Base-by-base conservation (phyloP, 1,140 invertebrate genomes). In the Aphaenogaster floridana region DNA sequence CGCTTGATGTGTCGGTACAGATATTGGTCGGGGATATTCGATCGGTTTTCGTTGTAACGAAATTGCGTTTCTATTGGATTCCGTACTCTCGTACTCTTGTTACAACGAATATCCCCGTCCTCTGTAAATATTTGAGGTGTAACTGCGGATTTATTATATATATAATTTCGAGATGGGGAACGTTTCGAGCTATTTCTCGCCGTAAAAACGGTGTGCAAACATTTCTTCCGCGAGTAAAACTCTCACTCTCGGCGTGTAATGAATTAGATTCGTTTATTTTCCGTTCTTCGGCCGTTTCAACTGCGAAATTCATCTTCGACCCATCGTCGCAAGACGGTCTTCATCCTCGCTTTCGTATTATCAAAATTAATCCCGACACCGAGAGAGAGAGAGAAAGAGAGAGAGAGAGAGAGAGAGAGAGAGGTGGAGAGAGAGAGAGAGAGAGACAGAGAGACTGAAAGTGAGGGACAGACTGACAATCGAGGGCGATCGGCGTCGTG, bases 401-500 rank as follows among this genome's bases (percentile, higher is more conserved):
- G 42, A 48, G 42, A 69, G 39, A 42, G 8, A 4, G 8, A 68
- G 39, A 45, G 7, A 68, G 36, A 64, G 6, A 39, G 7, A 68
- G 36, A 64, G 6, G 17, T 28, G 28, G 28, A 28, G 28, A 28
- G 36, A 64, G 2, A 64, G 63, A 64, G 63, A 64, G 63, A 39
- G 42, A n/a, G 15, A n/a, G 9, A 59, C 2, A 59, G 57, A 28
- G 3, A 57, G 52, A 57, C 5, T n/a, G 57, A 61, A 13, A 61
- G 28, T 45, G 9, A 45, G 64, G 39, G 17, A 80, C 74, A 85
- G 66, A 71, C 64, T 61, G 83, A 90, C 89, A 88, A 85, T 61
- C 54, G 68, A 80, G 89, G 89, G 81, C 79, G 86, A 74, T 61
- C 78, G 86, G 71, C 71, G 76, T 77, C 74, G 77, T 72, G 66